Percentiles rank a stretch among this genome's conserved stretches.
phyloP scores from a whole-genome alignment of 2,888 invertebrate species.

The Abrostola triplasia region DNA sequence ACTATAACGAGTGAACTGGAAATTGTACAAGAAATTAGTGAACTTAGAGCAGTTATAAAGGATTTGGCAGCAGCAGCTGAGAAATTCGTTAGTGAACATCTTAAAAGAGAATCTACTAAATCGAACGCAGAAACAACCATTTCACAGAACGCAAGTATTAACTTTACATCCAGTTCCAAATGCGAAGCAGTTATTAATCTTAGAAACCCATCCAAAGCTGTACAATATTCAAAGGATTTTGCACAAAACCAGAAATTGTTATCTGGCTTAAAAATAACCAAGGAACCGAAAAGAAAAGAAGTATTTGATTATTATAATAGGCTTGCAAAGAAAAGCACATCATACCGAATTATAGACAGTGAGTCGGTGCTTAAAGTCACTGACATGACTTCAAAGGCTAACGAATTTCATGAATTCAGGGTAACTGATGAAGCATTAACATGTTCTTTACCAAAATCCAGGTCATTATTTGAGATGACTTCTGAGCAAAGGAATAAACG shows the following conservation, averaged over 20 bases:
- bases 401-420: constrained; percentile 45
- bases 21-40: constrained; percentile 70
- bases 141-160: constrained; percentile 34
- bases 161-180: constrained; percentile 39
- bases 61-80: constrained; percentile 69
- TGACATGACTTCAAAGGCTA: constrained; percentile 75
- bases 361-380: constrained; percentile 79
- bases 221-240: constrained; percentile 65
- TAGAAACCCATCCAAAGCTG: constrained; percentile 61
- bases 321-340: constrained; percentile 71
- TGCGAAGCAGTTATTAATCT: constrained; percentile 30
- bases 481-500: constrained; percentile 52
- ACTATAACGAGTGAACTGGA: constrained; percentile 59
- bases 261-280: constrained; percentile 67
- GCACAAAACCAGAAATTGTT: constrained; percentile 51
- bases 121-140: constrained; percentile 31
- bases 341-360: constrained; percentile 79
- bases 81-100: constrained; percentile 65
- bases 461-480: constrained; percentile 64
- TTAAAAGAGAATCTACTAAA: constrained; percentile 46
- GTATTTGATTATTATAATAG: constrained; percentile 57
- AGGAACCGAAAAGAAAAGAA: constrained; percentile 63
- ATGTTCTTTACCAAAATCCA: constrained; percentile 62
- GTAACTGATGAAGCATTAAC: constrained; percentile 53
- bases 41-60: constrained; percentile 70